Percentiles rank a stretch among this genome's conserved stretches.
Conservation (phyloP, 2,113 vertebrate genomes). For the Micromys minutus region DNA sequence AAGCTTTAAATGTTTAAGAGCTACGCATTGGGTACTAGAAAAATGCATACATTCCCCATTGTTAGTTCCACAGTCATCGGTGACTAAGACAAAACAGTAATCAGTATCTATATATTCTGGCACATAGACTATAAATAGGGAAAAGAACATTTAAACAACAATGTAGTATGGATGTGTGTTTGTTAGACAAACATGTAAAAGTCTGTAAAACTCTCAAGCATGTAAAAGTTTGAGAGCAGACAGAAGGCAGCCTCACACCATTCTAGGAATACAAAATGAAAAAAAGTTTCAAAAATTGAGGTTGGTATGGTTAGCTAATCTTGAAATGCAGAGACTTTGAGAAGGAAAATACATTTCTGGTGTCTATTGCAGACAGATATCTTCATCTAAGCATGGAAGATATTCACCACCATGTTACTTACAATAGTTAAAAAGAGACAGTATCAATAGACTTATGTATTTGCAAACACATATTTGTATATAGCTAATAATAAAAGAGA, state of each 20-base stretch:
- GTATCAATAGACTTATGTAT: neutral
- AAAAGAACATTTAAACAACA: slow-evolving; percentile 33
- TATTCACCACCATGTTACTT: neutral
- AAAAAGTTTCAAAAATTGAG: neutral
- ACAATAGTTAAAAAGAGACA: neutral
- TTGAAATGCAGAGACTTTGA: slow-evolving; percentile 15
- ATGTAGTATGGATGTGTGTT: neutral
- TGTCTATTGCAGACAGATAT: neutral
- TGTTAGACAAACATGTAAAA: neutral
- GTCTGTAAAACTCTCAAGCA: neutral
- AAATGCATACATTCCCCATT: neutral
- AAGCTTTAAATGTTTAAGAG: slow-evolving; percentile 12
- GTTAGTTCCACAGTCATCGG: neutral
- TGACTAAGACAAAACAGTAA: neutral
- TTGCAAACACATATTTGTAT: neutral
- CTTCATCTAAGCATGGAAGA: neutral
- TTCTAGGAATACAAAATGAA: neutral
- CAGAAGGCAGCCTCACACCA: neutral
- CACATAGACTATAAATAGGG: neutral
- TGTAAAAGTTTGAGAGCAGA: neutral
- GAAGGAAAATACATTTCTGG: neutral
- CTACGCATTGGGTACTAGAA: slow-evolving; percentile 8
- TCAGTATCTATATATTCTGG: neutral
- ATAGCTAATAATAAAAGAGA: neutral
- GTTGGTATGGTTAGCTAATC: neutral